Percentiles rank a stretch among this genome's conserved stretches.
These are phyloP conservation scores for Lepus timidus DNA, from an alignment of 2,113 vertebrate genomes.

Conservation along the genomic window DNA sequence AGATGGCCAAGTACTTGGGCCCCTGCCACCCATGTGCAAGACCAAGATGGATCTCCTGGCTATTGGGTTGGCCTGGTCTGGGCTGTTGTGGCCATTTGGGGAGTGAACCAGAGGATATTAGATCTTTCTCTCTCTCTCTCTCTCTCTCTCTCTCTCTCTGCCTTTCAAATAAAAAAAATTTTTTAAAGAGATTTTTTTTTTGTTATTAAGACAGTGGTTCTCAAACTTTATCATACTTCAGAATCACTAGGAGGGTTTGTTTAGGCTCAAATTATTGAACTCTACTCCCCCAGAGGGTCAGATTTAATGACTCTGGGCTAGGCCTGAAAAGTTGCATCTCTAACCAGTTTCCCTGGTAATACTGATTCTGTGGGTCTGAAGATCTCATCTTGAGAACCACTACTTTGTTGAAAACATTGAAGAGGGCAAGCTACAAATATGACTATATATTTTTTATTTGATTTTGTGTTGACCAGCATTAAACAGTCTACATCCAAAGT, in stretches of 20 bases:
- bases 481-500: neutral
- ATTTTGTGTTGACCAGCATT: neutral
- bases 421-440: neutral
- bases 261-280: neutral
- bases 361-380: neutral
- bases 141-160: too few species aligned
- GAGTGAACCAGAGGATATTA: too few species aligned
- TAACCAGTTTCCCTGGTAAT: neutral
- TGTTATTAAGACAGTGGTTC: neutral
- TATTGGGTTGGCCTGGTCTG: too few species aligned
- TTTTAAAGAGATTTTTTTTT: neutral
- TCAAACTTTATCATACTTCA: neutral
- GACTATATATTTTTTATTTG: neutral
- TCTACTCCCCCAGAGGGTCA: too few species aligned
- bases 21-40: too few species aligned
- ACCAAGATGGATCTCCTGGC: too few species aligned
- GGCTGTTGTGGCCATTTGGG: too few species aligned
- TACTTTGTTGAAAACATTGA: neutral
- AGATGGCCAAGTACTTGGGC: too few species aligned
- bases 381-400: neutral
- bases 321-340: neutral
- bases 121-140: too few species aligned
- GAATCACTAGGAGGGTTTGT: neutral
- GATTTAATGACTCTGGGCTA: too few species aligned
- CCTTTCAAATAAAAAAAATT: neutral